Evolutionary conservation across 1,140 invertebrate genomes (phyloP), one percentile per base, ranked within the genome.

Genomic region (Lasaia peninsularis): DNA sequence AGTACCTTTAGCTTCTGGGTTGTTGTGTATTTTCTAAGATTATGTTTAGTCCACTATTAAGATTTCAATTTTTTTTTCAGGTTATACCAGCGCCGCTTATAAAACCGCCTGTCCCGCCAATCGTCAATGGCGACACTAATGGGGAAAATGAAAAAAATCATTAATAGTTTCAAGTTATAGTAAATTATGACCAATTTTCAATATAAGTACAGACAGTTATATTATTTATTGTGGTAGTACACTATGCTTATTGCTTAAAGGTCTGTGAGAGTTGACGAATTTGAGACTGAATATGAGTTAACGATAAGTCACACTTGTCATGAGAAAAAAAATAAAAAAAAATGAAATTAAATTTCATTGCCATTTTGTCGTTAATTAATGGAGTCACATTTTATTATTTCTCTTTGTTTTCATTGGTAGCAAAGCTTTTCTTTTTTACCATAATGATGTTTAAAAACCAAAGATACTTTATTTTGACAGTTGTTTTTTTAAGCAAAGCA

Each of bases 81-180:
- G 81, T 88, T 68, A 86, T 88, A 73, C 85, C 85, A 56, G 85
- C 85, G 24, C 85, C 85, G 52, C 81, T 69, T 33, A 88, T 88
- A 52, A 74, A 76, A 62, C 71, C 78, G 14, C 73, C 73, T 11
- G 69, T 68, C 2, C 76, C 78, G 11, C 78, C 75, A 4, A 61
- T 81, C n/a, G 37, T 85, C 48, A 88, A 88, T 63, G 84, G 84
- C 2, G 83, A 86, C 10, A 65, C 76, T 12, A 85, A 86, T 58
- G 75, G 78, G 0, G 81, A 80, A 28, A 61, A 75, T 52, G 67
- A 69, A 50, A 58, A 71, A 35, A 58, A 64, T 54, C 62, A 69
- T 35, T 62, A 67, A 32, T 66, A 63, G 50, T 58, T 58, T 18
- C 34, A 57, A 58, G 56, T 52, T 35, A 34, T 34, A 56, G 33